A percentile compares a stretch with the other conserved stretches of the same genome.
These are phyloP conservation scores for Ctenopoma kingsleyae DNA, from an alignment of 2,797 vertebrate species.

Conservation along the genomic window DNA sequence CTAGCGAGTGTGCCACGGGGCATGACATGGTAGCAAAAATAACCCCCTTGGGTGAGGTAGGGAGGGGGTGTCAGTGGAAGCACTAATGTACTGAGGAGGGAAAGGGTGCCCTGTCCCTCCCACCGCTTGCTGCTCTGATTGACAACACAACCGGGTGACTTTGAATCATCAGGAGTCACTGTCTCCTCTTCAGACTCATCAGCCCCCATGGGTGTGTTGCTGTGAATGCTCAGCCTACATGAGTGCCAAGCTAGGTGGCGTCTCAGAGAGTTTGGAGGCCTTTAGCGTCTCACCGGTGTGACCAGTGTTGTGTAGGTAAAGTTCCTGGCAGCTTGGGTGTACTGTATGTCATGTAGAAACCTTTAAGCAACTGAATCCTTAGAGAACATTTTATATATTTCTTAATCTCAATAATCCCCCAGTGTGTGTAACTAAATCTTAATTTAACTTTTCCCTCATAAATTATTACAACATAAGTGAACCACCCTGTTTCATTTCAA, in stretches of 20 bases:
- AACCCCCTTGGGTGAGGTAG: conserved; percentile 51
- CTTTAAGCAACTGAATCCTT: neutral
- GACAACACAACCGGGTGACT: conserved; percentile 42
- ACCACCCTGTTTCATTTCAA: too few relatives aligned
- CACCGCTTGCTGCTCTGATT: conserved; percentile 15
- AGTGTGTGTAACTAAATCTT: too few relatives aligned
- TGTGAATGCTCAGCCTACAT: neutral
- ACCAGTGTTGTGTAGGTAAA: neutral
- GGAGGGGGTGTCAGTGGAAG: conserved; percentile 32
- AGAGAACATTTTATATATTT: neutral
- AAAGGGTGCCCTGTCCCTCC: conserved; percentile 21
- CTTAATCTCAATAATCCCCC: neutral
- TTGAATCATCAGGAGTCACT: conserved; percentile 52
- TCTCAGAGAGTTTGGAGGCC: too few relatives aligned
- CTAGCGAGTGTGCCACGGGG: conserved; percentile 44
- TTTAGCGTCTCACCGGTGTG: neutral
- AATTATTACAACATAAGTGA: too few relatives aligned
- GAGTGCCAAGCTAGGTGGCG: too few relatives aligned
- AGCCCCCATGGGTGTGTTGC: conserved; percentile 19
- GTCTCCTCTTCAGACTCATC: conserved; percentile 31
- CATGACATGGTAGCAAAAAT: conserved; percentile 77
- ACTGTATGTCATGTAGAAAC: neutral
- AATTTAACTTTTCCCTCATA: too few relatives aligned
- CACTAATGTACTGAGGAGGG: conserved; percentile 19
- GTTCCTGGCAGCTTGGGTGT: neutral